A percentile compares a stretch with the other conserved stretches of the same genome.
Evolutionary conservation across 2,797 vertebrate species (phyloP).

Genomic region (Scolopax rusticola): DNA sequence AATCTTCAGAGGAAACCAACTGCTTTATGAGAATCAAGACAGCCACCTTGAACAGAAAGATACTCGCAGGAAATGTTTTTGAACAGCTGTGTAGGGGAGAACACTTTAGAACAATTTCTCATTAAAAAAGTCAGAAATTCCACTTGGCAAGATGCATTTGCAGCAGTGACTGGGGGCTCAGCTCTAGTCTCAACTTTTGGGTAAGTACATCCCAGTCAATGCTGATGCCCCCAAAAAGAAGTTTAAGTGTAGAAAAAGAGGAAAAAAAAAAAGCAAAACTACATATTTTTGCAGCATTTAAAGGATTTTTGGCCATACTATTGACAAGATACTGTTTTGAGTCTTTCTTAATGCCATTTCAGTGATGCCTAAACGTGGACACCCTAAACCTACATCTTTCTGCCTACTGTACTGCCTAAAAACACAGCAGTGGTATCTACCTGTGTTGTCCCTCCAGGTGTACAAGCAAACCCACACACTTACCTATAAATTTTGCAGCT

Average conservation of each 20-base stretch:
- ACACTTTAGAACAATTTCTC: neutral
- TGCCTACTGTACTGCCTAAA: neutral
- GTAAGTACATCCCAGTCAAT: neutral
- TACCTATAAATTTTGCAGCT: slow-evolving; percentile 93
- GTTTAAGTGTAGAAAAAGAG: neutral
- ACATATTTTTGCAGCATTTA: neutral
- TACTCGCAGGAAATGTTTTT: neutral
- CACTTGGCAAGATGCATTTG: neutral
- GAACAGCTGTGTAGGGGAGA: neutral
- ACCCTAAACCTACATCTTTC: neutral
- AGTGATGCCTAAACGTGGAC: neutral
- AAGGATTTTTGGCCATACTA: neutral
- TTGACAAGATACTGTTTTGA: neutral
- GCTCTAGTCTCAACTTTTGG: neutral
- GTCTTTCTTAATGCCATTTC: neutral
- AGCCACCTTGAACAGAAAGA: neutral
- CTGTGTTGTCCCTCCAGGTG: neutral
- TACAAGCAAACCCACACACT: neutral
- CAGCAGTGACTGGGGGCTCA: neutral
- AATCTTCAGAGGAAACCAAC: neutral
- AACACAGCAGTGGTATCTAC: neutral
- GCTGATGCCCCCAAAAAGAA: neutral
- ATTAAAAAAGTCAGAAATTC: neutral
- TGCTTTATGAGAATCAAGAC: neutral
- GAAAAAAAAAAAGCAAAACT: neutral